phyloP scores from a whole-genome alignment of 2,113 vertebrate species.

The Melanocharis versteri region DNA sequence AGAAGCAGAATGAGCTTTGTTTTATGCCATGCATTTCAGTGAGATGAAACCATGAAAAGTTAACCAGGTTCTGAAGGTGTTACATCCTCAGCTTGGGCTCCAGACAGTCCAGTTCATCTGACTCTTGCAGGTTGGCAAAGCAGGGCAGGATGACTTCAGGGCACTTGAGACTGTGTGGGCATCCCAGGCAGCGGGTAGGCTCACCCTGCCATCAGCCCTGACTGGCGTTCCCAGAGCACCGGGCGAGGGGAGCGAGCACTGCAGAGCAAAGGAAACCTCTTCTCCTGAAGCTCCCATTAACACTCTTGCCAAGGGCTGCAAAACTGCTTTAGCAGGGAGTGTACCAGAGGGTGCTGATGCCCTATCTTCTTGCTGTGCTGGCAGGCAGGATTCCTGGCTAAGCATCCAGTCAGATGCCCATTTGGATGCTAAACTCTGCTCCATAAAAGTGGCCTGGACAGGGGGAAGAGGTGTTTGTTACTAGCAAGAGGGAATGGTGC shows the following conservation, averaged over 20 bases:
- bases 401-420: not conserved
- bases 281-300: not conserved
- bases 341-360: not conserved
- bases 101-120: not conserved
- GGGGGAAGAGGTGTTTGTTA: not conserved
- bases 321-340: not conserved
- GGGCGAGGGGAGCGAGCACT: fast-evolving
- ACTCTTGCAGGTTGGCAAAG: not conserved
- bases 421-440: not conserved
- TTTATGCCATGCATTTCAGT: fast-evolving
- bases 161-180: not conserved
- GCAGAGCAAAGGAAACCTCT: not conserved
- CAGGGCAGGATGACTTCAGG: not conserved
- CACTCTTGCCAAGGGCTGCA: not conserved
- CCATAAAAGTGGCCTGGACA: not conserved
- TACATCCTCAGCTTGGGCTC: not conserved
- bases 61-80: not conserved
- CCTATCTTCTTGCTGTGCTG: not conserved
- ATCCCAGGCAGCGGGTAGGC: not conserved
- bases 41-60: not conserved
- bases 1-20: not conserved
- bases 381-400: not conserved
- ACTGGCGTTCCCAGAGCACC: fast-evolving
- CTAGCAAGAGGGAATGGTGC: not conserved
- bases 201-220: not conserved